A percentile compares a stretch with the other conserved stretches of the same genome.
Evolutionary conservation across 2,888 invertebrate species (phyloP).

Genomic region (Microplitis manilae): DNA sequence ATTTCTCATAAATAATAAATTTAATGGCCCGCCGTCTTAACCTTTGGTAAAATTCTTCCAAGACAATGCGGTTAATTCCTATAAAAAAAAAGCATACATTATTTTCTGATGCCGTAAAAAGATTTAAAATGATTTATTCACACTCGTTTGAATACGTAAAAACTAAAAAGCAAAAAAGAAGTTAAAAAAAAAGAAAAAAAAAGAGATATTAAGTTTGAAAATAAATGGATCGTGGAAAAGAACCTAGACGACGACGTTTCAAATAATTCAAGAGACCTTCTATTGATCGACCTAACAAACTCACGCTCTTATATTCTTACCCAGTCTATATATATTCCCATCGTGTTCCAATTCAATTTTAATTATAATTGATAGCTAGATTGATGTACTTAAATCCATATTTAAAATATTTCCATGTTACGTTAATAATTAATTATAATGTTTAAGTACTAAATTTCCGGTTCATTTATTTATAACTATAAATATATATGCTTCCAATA

Average conservation of each 20-base stretch:
- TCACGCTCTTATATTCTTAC: background rate
- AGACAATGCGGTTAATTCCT: background rate
- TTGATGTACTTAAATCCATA: background rate
- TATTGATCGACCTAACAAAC: constrained; percentile 24
- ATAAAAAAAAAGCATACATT: background rate
- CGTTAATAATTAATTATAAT: background rate
- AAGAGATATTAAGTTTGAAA: background rate
- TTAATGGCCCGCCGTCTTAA: background rate
- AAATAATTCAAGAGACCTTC: constrained; percentile 19
- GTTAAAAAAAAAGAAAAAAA: background rate
- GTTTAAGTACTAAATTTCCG: background rate
- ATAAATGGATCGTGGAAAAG: constrained; percentile 1
- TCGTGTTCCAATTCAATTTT: background rate
- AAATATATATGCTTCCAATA: background rate
- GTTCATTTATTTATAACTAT: background rate
- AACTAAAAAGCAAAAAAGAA: background rate
- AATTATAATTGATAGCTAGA: background rate
- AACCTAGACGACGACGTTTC: constrained; percentile 1
- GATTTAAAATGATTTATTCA: constrained; percentile 1
- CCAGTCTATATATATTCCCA: background rate
- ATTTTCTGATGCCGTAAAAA: background rate
- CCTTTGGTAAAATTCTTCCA: background rate
- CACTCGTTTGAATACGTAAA: background rate
- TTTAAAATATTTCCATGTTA: background rate
- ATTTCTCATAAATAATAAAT: background rate